Conservation (phyloP, 2,113 vertebrate species). For the Xenotilapia caudafasciata region DNA sequence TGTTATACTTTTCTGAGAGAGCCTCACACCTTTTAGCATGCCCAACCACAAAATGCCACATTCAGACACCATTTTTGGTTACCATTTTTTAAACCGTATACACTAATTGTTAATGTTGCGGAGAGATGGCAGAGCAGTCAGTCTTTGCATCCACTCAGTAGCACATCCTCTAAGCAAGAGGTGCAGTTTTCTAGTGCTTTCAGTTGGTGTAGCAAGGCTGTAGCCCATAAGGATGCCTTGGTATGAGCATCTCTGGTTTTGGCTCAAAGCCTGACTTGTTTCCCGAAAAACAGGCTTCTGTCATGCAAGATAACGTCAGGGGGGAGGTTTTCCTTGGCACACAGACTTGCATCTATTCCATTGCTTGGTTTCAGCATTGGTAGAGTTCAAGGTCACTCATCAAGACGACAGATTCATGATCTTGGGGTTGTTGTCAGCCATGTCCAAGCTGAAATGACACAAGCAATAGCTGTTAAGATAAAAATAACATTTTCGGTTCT, state of each 20-base stretch:
- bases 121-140: neutral
- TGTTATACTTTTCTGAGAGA: conserved; percentile 46
- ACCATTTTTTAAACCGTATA: conserved; percentile 36
- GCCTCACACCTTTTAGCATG: conserved; percentile 51
- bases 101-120: conserved; percentile 14
- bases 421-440: neutral
- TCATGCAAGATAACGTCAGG: neutral
- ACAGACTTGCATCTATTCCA: neutral
- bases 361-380: neutral
- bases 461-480: neutral
- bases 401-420: neutral
- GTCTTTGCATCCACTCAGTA: conserved; percentile 38
- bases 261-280: conserved; percentile 30
- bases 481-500: neutral
- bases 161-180: conserved; percentile 34
- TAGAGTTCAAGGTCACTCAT: conserved; percentile 48
- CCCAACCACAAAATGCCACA: conserved; percentile 38
- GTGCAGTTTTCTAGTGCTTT: conserved; percentile 1
- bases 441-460: conserved; percentile 47
- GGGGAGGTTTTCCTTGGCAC: neutral
- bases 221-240: conserved; percentile 31
- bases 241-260: conserved; percentile 40
- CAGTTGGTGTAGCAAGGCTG: conserved; percentile 41
- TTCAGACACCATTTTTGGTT: conserved; percentile 48
- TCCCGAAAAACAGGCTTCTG: conserved; percentile 8